A percentile compares a stretch with the other conserved stretches of the same genome.
Evolutionary conservation across 2,113 vertebrate genomes (phyloP).

Genomic region (Myanophis thanlyinensis): DNA sequence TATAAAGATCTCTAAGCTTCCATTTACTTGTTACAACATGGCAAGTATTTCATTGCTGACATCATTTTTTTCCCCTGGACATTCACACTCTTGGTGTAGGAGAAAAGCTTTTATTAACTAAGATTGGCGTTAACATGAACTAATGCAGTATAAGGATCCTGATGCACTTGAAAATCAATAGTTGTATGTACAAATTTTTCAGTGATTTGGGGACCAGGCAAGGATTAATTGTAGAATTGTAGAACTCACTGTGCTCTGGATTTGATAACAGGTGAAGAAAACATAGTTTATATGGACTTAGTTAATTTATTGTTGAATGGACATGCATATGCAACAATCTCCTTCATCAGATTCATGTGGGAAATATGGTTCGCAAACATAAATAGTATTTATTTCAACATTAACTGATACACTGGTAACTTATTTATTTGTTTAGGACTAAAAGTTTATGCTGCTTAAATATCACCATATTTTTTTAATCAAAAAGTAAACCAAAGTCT

Average conservation of each 20-base stretch:
- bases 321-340: background rate
- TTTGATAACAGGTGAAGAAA: background rate
- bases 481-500: background rate
- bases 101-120: background rate
- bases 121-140: background rate
- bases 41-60: background rate
- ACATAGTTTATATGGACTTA: background rate
- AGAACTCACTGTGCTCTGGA: background rate
- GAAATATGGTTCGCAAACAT: background rate
- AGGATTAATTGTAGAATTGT: background rate
- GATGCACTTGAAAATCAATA: background rate
- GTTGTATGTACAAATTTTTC: background rate
- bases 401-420: background rate
- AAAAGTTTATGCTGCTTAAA: background rate
- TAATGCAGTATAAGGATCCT: background rate
- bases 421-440: background rate
- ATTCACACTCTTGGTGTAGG: background rate
- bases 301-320: background rate
- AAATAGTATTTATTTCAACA: background rate
- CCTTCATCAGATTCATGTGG: background rate
- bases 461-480: constrained; percentile 24
- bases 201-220: background rate
- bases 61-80: background rate
- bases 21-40: background rate
- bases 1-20: background rate